Base-by-base conservation (phyloP, 2,113 vertebrate species). In the Daboia siamensis region DNA sequence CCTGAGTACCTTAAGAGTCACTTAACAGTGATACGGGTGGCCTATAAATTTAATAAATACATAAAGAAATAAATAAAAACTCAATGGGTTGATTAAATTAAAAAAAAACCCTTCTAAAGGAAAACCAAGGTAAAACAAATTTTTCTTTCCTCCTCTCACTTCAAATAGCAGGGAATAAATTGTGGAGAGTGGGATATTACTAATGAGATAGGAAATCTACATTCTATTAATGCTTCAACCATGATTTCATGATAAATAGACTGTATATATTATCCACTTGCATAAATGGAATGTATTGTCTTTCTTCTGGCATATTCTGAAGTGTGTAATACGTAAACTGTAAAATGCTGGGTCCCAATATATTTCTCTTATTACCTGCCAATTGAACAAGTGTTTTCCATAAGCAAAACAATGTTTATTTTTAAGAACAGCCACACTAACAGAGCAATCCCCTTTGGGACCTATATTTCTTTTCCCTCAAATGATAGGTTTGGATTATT, bases 1-100 rank as follows among this genome's bases (percentile, higher is more conserved):
- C 95, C 97, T 21, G 61, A 97, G 97, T 69, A 69, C 64, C 29
- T 2, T 69, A 33, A 69, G 29, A 69, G 13, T 69, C 29, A 33
- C 29, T 33, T 69, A 69, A 69, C 29, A 33, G 12, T 69, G 13
- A 69, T 1, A n/a, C 33, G 13, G 29, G 64, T 69, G 13, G 64
- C 64, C n/a, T n/a, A 69, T 69, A 69, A 69, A 33, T 69, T 69
- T 69, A 69, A 69, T 33, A 33, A 69, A 69, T 69, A 33, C 13
- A 69, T 33, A 33, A 69, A 69, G 12, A 69, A 69, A 33, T 0
- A 69, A 69, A 69, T 2, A 69, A 69, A 69, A 69, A 33, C 4
- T 69, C 64, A 69, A 69, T n/a, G 64, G 1, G 13, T 55, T 88
- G 13, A 33, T 56, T 26, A 56, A 57, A 88, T n/a, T 29, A 26